phyloP scores from a whole-genome alignment of 2,797 vertebrate genomes.

The Oceanodroma leucorhoa region DNA sequence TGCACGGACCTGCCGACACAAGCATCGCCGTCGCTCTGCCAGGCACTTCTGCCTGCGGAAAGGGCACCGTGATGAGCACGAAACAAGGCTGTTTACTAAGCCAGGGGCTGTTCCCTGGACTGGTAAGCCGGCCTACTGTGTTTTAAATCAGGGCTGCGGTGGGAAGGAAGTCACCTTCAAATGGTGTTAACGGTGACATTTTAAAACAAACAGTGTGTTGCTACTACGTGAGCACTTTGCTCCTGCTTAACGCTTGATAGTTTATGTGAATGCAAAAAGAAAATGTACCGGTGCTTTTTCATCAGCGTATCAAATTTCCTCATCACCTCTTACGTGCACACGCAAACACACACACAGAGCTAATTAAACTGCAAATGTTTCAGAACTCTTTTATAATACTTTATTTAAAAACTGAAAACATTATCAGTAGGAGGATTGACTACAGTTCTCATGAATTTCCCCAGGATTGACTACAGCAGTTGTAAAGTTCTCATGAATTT shows the following conservation, averaged over 20 bases:
- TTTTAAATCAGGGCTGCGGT: background rate
- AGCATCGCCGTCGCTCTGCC: background rate
- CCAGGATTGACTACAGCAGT: background rate
- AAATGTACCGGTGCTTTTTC: background rate
- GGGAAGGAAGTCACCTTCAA: background rate
- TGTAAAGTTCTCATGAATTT: background rate
- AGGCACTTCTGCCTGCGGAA: background rate
- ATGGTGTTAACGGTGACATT: background rate
- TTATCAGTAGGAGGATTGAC: background rate
- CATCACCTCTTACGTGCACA: background rate
- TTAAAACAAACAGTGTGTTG: background rate
- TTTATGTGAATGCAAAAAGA: background rate
- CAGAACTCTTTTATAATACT: background rate
- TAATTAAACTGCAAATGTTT: background rate
- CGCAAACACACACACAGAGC: background rate
- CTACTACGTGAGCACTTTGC: rapidly evolving
- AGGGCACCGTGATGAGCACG: rapidly evolving
- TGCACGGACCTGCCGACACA: rapidly evolving
- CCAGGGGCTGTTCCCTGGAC: background rate
- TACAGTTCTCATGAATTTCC: background rate
- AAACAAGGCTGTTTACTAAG: background rate
- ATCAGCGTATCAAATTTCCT: background rate
- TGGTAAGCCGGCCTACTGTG: rapidly evolving
- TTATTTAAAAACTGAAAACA: background rate
- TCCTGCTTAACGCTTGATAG: background rate